phyloP scores from a whole-genome alignment of 2,113 vertebrate species.

The Erythrocercus mccallii region DNA sequence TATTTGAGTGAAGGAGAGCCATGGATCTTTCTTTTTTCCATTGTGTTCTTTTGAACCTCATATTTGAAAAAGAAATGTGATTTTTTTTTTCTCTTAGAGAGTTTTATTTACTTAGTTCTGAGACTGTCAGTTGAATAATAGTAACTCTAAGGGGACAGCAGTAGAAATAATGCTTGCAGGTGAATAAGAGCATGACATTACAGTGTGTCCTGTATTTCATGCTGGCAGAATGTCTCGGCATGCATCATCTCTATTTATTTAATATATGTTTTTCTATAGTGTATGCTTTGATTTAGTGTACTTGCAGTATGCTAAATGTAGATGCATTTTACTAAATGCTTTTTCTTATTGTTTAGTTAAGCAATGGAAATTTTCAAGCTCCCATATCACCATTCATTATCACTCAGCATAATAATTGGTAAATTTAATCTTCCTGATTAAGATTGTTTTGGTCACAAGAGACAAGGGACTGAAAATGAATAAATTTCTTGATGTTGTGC shows the following conservation, averaged over 20 bases:
- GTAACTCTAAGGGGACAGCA: not conserved
- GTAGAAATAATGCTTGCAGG: not conserved
- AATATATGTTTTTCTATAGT: not conserved
- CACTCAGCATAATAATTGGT: not conserved
- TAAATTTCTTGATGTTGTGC: not conserved
- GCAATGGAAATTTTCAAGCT: not conserved
- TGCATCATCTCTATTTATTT: not conserved
- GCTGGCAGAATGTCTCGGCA: not conserved
- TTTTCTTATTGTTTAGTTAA: not conserved
- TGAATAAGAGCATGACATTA: not conserved
- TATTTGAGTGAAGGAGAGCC: not conserved
- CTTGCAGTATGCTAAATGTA: not conserved
- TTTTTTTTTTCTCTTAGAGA: not conserved
- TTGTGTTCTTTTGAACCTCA: not conserved
- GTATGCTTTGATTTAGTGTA: not conserved
- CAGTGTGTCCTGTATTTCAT: not conserved
- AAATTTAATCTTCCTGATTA: slow-evolving; percentile 41
- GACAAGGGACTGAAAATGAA: slow-evolving; percentile 14
- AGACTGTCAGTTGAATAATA: not conserved
- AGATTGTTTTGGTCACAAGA: slow-evolving; percentile 19
- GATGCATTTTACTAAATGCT: not conserved
- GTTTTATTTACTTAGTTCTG: not conserved
- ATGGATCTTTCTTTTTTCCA: not conserved
- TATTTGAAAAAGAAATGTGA: not conserved
- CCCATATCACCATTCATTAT: not conserved